phyloP scores from a whole-genome alignment of 2,888 invertebrate genomes.

The Drosophila pseudotalamancana region DNA sequence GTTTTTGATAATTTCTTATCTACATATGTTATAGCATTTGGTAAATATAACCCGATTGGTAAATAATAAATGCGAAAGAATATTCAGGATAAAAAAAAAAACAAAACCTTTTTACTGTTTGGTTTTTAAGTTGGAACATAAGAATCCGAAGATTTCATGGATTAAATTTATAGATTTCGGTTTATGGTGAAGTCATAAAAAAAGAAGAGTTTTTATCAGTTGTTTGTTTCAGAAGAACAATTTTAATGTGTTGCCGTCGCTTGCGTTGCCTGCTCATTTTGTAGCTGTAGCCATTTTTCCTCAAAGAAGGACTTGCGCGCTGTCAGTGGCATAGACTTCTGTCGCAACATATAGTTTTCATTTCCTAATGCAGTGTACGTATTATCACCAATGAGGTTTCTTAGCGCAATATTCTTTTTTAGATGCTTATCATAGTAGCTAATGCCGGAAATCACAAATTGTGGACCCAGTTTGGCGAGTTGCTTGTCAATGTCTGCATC shows the following conservation, averaged over 20 bases:
- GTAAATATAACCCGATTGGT: too few species aligned
- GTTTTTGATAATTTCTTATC: too few species aligned
- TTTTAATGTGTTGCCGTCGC: constrained; percentile 38
- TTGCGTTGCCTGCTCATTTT: constrained; percentile 21
- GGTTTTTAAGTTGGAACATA: too few species aligned
- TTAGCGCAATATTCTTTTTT: constrained; percentile 89
- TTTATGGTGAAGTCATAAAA: background rate
- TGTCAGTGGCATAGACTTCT: constrained; percentile 87
- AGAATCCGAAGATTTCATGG: too few species aligned
- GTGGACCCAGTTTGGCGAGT: constrained; percentile 86
- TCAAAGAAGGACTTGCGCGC: constrained; percentile 89
- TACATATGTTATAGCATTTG: too few species aligned
- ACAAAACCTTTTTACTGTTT: too few species aligned
- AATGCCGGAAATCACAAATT: constrained; percentile 89
- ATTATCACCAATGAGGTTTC: constrained; percentile 85
- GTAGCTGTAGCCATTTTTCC: constrained; percentile 84
- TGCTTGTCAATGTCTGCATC: constrained; percentile 88
- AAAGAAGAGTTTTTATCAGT: constrained; percentile 1
- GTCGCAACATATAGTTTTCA: constrained; percentile 88
- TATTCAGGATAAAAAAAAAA: too few species aligned
- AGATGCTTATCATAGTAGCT: constrained; percentile 91
- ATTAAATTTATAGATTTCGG: too few species aligned
- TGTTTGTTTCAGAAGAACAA: background rate
- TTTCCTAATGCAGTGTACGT: constrained; percentile 89
- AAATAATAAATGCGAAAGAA: too few species aligned